These are phyloP conservation scores for Chrysemys picta DNA, from an alignment of 2,113 vertebrate species.

Conservation along the genomic window DNA sequence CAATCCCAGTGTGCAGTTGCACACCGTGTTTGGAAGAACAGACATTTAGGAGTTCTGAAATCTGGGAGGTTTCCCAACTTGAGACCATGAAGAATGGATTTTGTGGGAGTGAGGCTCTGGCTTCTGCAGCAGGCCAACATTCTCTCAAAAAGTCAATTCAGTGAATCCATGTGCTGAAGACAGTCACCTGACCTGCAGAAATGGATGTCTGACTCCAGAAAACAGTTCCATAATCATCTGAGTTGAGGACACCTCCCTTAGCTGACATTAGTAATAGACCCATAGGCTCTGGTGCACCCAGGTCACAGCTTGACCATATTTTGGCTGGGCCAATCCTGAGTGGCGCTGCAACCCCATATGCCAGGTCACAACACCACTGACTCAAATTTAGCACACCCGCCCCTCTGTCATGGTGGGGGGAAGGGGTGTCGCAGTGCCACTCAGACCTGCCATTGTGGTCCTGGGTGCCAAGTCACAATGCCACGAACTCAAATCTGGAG, in stretches of 20 bases:
- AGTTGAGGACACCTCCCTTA: not conserved
- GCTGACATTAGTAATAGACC: not conserved
- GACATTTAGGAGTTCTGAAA: not conserved
- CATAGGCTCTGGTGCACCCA: not conserved
- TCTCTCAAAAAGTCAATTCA: not conserved
- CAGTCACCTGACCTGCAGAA: not conserved
- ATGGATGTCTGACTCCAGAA: not conserved
- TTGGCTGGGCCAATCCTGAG: not conserved
- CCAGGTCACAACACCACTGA: not conserved
- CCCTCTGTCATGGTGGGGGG: not conserved
- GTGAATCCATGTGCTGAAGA: not conserved
- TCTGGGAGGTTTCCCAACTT: not conserved
- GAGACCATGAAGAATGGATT: not conserved
- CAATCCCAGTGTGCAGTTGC: not conserved
- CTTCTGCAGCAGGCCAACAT: not conserved
- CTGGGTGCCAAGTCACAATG: not conserved
- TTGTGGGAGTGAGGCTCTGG: not conserved
- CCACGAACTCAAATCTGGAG: not conserved
- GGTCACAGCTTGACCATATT: not conserved
- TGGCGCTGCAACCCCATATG: not conserved
- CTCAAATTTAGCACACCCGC: not conserved
- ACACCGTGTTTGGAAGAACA: not conserved
- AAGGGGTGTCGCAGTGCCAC: not conserved
- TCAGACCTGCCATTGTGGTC: not conserved
- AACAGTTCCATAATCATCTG: not conserved